A percentile compares a stretch with the other conserved stretches of the same genome.
Evolutionary conservation across 1,140 invertebrate genomes (phyloP).

Genomic region (Triops cancriformis): DNA sequence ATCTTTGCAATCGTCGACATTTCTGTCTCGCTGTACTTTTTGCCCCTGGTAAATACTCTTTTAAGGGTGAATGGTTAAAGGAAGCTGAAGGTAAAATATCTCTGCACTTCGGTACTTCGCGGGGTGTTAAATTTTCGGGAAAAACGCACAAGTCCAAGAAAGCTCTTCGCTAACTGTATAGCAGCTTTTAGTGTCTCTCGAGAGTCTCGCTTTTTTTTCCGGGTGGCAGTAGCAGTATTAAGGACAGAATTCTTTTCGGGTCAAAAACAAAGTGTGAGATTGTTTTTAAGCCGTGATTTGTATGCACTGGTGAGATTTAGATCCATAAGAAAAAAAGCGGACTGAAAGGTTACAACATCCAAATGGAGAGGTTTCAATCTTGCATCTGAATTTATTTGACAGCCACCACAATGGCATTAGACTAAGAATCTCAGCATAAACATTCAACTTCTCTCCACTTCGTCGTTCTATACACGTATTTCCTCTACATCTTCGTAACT

Average conservation of each 20-base stretch:
- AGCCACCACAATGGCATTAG: background rate
- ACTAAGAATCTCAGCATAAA: background rate
- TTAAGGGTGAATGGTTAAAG: background rate
- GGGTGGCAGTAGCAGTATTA: background rate
- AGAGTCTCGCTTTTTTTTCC: background rate
- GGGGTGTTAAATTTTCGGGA: background rate
- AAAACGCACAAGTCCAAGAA: background rate
- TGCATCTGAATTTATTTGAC: background rate
- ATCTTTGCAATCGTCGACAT: background rate
- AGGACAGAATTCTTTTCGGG: too few species aligned
- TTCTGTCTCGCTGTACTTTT: background rate
- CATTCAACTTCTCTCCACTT: background rate
- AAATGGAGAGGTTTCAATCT: slow-evolving; percentile 1
- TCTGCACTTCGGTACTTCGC: background rate
- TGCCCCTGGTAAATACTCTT: background rate
- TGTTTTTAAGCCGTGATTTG: too few species aligned
- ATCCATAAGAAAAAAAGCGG: background rate
- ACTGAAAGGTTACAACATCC: background rate
- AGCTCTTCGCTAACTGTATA: background rate
- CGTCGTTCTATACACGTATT: background rate
- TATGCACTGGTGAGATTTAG: background rate
- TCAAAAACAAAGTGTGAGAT: too few species aligned
- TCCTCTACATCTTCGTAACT: background rate
- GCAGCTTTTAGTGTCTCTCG: background rate
- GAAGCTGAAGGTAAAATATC: background rate